Base-by-base conservation (phyloP, 2,113 vertebrate species). In the Corythoichthys intestinalis region DNA sequence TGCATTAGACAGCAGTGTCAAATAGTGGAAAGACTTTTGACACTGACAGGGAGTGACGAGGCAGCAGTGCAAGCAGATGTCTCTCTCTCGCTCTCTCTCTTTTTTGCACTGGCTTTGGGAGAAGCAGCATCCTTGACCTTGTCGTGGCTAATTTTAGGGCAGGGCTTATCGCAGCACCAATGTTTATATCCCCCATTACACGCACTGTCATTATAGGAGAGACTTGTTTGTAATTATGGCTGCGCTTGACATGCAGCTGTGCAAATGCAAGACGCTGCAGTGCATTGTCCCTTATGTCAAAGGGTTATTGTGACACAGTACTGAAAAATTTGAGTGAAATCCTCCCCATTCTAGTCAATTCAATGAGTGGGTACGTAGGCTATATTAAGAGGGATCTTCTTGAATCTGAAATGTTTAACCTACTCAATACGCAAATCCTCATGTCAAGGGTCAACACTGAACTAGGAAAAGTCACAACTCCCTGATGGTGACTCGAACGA, bases 121-220 rank as follows among this genome's bases (percentile, higher is more conserved):
- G 84, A 83, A 76, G 79, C 78, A 28, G 81, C 82, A 85, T 87
- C 83, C 82, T 89, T 84, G 86, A 88, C 84, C 87, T 87, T 83
- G 72, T 85, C 83, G 59, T 50, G 65, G 79, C 82, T 91, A 89
- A 90, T 91, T 89, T 89, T 88, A 88, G 86, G 67, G 65, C 77
- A 70, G 17, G 48, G 83, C 85, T 87, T 87, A 90, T 89, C 79
- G 69, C 82, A 78, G 82, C 35, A 52, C 74, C 83, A 72, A 74
- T 87, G 86, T 91, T 92, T 92, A 82, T 87, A 75, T 90, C 88
- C 89, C 83, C 72, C 78, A 86, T 88, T 87, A 87, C 85, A 80
- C 72, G 79, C 72, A 70, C 85, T 86, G 82, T 88, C 84, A 87
- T 90, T 89, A 88, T 71, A 66, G 81, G 82, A 72, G 75, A 82